Base-by-base conservation (phyloP, 2,888 invertebrate species). In the Hedya salicella region DNA sequence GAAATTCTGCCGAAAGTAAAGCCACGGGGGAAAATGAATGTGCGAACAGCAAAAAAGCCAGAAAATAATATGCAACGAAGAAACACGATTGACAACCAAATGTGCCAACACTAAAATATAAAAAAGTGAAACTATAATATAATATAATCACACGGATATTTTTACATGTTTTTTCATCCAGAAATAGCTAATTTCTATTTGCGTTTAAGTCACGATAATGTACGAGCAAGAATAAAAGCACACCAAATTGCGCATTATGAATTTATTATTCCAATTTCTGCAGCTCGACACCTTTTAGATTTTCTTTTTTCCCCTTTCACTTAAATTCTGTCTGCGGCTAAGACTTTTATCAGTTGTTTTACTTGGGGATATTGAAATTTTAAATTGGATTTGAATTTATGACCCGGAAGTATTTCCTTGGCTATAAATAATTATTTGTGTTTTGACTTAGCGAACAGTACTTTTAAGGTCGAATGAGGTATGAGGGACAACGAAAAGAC, bases 281-380 rank as follows among this genome's bases (percentile, higher is more conserved):
- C 48, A 60, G 66, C 61, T 61, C 66, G 42, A 66, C 66, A 66
- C 66, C 66, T 61, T 66, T 66, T 66, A 60, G 46, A 46, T 66
- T 54, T 49, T 63, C 25, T 30, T 64, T 64, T 64, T 66, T 61
- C 60, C 66, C 66, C 66, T 61, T 66, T 66, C 60, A 54, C 60
- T 49, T 66, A 61, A 66, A 66, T 66, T 66, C 61, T 61, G 66
- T 66, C 66, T 66, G 66, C 66, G 66, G 66, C 54, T 66, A 66
- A 66, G 60, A 66, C 66, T 66, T 60, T 66, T 66, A 61, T 66
- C 66, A 61, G 66, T 66, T 66, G 61, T 66, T 66, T 66, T 61
- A 66, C 66, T 66, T 66, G 42, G 66, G 66, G 54, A 60, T 66
- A 66, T 66, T 66, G 66, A 61, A 66, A 66, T 32, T 66, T 61